Conservation (phyloP, 2,113 vertebrate species). For the Hylia prasina region DNA sequence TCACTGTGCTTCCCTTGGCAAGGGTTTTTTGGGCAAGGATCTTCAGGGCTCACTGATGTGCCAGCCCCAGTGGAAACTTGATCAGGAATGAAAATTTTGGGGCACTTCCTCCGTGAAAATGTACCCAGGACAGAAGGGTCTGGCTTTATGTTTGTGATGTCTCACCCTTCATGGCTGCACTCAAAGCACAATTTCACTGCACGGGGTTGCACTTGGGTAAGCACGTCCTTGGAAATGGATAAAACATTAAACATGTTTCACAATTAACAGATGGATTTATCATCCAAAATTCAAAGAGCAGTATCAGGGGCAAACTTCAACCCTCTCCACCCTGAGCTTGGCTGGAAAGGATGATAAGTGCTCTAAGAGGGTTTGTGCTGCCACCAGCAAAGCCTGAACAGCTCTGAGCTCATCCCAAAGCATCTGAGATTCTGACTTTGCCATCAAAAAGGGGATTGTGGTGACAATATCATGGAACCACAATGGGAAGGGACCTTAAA, state of each 20-base stretch:
- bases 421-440: neutral
- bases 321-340: accelerated
- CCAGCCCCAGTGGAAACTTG: neutral
- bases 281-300: neutral
- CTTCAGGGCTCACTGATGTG: neutral
- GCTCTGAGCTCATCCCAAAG: neutral
- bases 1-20: neutral
- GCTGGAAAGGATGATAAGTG: neutral
- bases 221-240: neutral
- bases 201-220: accelerated
- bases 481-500: neutral
- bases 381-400: neutral
- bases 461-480: neutral
- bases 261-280: neutral
- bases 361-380: neutral
- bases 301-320: neutral
- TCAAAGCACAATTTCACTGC: neutral
- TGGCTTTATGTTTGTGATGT: neutral
- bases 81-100: neutral
- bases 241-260: neutral
- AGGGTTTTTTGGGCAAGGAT: neutral
- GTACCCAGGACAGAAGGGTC: neutral
- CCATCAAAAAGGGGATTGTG: neutral
- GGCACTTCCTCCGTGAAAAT: neutral
- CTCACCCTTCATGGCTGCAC: neutral